phyloP scores from a whole-genome alignment of 2,888 invertebrate species.

The Andrena trimmerana region DNA sequence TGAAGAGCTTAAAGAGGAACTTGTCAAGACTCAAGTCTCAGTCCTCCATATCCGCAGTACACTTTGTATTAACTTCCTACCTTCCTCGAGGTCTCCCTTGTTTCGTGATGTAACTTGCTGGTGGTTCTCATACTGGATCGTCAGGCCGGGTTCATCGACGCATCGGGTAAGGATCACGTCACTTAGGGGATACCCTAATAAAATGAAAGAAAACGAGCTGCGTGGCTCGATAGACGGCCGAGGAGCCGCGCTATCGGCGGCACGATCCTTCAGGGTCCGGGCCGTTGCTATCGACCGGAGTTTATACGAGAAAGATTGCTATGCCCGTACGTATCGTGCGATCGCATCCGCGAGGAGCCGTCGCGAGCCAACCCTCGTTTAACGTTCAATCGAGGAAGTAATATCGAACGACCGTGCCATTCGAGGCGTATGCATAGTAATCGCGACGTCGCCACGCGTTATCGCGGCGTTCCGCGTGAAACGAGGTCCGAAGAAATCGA shows the following conservation, averaged over 20 bases:
- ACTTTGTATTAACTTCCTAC: too few relatives aligned
- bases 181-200: background rate
- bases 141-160: too few relatives aligned
- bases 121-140: too few relatives aligned
- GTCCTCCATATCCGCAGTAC: too few relatives aligned
- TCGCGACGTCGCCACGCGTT: conserved; percentile 8
- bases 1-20: too few relatives aligned
- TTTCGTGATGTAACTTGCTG: too few relatives aligned
- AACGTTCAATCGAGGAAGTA: conserved; percentile 32
- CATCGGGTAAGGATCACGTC: background rate
- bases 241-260: background rate
- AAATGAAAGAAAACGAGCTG: background rate
- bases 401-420: conserved; percentile 27
- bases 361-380: conserved; percentile 30
- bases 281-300: background rate
- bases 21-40: too few relatives aligned
- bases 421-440: conserved; percentile 16
- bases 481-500: background rate
- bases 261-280: conserved; percentile 15
- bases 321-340: conserved; percentile 19
- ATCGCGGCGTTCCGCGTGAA: background rate
- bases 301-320: conserved; percentile 35
- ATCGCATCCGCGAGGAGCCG: conserved; percentile 16
- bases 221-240: background rate
- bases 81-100: too few relatives aligned